phyloP scores from a whole-genome alignment of 2,888 invertebrate genomes.

The Teleiodes luculella region DNA sequence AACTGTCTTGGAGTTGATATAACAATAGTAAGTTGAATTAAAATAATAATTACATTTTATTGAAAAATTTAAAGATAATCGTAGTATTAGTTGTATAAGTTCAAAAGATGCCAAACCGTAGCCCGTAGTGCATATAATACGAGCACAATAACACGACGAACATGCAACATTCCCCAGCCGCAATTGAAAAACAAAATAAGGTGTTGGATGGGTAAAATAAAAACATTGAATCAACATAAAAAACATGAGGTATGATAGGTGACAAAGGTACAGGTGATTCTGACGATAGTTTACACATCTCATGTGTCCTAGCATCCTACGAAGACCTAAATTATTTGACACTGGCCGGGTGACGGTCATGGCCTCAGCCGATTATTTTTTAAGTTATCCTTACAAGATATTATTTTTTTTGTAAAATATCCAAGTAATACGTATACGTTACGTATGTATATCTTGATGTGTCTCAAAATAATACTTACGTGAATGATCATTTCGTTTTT shows the following conservation, averaged over 20 bases:
- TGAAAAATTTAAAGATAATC: no score
- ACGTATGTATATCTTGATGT: constrained; percentile 57
- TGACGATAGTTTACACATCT: constrained; percentile 29
- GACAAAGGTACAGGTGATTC: constrained; percentile 60
- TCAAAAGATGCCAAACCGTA: constrained; percentile 12
- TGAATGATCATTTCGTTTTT: constrained; percentile 84
- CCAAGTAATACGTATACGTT: constrained; percentile 24
- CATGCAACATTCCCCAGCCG: constrained; percentile 79
- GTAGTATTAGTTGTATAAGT: neutral
- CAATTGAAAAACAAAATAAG: constrained; percentile 64
- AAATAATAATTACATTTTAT: no score
- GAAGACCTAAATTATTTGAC: constrained; percentile 23
- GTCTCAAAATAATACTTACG: constrained; percentile 85
- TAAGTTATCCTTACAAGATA: neutral
- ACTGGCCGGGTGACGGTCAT: constrained; percentile 22
- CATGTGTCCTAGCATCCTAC: constrained; percentile 32
- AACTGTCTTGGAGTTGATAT: no score
- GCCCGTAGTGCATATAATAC: constrained; percentile 23
- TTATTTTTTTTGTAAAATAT: constrained; percentile 2
- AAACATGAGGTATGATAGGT: constrained; percentile 57
- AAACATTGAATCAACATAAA: constrained; percentile 41
- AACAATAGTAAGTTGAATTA: no score
- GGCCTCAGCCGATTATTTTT: constrained; percentile 11
- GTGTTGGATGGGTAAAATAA: constrained; percentile 71
- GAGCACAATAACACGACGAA: constrained; percentile 44